Evolutionary conservation across 1,140 invertebrate genomes (phyloP), one percentile per base, ranked within the genome.

Genomic region (Papilio dardanus): DNA sequence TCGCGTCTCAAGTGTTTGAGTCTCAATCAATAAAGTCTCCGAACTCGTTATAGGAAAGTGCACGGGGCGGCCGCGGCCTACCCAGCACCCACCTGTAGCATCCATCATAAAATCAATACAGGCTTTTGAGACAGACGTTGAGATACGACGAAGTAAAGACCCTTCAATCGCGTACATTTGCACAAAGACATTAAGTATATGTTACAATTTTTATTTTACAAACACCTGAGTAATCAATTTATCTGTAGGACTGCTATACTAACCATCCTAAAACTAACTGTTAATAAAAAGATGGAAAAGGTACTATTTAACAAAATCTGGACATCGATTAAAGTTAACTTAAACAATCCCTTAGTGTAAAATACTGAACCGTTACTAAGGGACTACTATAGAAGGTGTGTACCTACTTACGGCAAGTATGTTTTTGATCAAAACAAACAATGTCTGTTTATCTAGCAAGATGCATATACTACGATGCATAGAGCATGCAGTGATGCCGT

Each of bases 71-170:
- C n/a, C n/a, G 40, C 37, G 40, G 68, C 37, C 24, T 40, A 46
- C 68, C 40, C 68, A 46, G 42, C 16, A n/a, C 42, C 16, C 42
- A 71, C 68, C 40, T 71, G 68, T 71, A 71, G 68, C 68, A 71
- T 71, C 68, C 68, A 71, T 71, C 40, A 71, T 28, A 71, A 71
- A 71, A 71, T 71, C 68, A 71, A 71, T 71, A 71, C 68, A 71
- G 19, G 12, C 68, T 71, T 71, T 46, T 37, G 6, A 71, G 68
- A 50, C 68, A 28, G 21, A 28, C 50, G 21, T 58, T 28, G 3
- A 28, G 50, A 54, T 19, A n/a, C 19, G 19, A 54, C 50, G 2
- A 58, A 58, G 28, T 58, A 58, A 58, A 28, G 54, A 21, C 54
- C 2, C 21, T 10, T 28, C 24, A 28, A 58, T 58, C 28, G 28